These are phyloP conservation scores for Oreortyx pictus DNA, from an alignment of 2,797 vertebrate species.

Conservation along the genomic window DNA sequence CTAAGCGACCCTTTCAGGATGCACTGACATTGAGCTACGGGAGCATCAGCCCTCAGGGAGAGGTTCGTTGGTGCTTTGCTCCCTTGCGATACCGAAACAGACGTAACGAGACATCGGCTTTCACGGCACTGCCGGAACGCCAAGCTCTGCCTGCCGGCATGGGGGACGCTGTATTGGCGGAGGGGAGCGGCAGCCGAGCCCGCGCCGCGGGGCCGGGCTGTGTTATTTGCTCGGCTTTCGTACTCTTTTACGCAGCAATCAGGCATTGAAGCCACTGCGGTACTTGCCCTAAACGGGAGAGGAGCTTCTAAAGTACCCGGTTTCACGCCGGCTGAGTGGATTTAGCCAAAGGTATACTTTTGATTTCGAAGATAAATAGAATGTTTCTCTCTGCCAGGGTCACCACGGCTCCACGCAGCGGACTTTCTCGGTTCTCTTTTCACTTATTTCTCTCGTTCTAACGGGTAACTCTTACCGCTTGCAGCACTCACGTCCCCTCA, in stretches of 20 bases:
- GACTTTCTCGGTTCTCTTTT: not conserved
- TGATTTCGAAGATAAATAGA: not conserved
- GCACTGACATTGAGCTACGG: too few species aligned
- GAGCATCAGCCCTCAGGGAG: too few species aligned
- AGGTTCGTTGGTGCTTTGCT: accelerated
- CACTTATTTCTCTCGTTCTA: not conserved
- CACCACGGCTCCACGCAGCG: not conserved
- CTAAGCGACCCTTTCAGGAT: not conserved
- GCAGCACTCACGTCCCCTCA: not conserved
- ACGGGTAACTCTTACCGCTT: not conserved
- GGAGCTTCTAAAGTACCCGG: not conserved
- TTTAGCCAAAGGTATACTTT: accelerated
- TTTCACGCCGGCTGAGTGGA: accelerated
- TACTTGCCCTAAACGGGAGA: accelerated
- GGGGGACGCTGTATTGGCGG: not conserved
- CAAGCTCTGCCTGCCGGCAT: accelerated
- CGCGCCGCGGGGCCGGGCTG: not conserved
- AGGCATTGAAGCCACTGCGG: accelerated
- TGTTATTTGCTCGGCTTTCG: conserved; percentile 41
- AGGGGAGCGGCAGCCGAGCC: not conserved
- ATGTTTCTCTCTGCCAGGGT: not conserved
- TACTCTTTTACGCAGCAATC: not conserved
- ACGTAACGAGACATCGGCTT: accelerated
- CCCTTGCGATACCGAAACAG: accelerated
- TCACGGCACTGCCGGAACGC: accelerated